Percentiles rank a stretch among this genome's conserved stretches.
Evolutionary conservation across 1,140 invertebrate species (phyloP).

Genomic region (Drosophila equinoxialis): DNA sequence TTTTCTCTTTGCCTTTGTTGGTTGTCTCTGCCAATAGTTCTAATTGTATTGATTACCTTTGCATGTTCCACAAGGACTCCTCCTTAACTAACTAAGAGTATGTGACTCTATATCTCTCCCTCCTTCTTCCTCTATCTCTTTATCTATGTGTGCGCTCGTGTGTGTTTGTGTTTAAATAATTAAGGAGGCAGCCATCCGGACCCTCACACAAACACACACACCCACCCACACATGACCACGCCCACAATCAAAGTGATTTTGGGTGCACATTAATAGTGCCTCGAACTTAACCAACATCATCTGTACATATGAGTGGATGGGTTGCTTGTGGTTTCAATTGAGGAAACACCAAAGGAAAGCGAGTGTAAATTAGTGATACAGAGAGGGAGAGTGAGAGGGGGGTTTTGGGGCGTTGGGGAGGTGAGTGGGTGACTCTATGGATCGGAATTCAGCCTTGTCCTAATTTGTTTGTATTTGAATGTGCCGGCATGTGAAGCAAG

Average conservation of each 20-base stretch:
- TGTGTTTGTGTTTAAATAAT: slow-evolving; percentile 63
- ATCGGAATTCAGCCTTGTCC: slow-evolving; percentile 21
- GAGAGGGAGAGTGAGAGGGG: slow-evolving; percentile 4
- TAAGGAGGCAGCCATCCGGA: slow-evolving; percentile 43
- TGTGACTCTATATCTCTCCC: neutral
- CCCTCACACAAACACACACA: neutral
- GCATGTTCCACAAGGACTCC: slow-evolving; percentile 8
- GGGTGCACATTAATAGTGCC: slow-evolving; percentile 59
- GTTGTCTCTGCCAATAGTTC: slow-evolving; percentile 23
- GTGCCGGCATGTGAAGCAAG: slow-evolving; percentile 17
- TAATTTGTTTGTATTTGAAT: slow-evolving; percentile 58
- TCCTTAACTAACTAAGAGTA: neutral
- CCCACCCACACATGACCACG: slow-evolving; percentile 14
- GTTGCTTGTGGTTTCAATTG: neutral
- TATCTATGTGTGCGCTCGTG: slow-evolving; percentile 7
- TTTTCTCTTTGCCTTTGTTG: neutral
- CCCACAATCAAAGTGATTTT: slow-evolving; percentile 63
- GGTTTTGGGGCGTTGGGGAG: slow-evolving; percentile 21
- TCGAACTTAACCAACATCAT: slow-evolving; percentile 20
- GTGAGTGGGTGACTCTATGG: neutral
- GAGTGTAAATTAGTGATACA: neutral
- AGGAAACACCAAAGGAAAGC: neutral
- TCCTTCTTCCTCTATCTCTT: neutral
- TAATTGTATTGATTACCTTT: slow-evolving; percentile 34
- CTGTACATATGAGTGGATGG: neutral